phyloP scores from a whole-genome alignment of 2,113 vertebrate genomes.

The Naja naja region DNA sequence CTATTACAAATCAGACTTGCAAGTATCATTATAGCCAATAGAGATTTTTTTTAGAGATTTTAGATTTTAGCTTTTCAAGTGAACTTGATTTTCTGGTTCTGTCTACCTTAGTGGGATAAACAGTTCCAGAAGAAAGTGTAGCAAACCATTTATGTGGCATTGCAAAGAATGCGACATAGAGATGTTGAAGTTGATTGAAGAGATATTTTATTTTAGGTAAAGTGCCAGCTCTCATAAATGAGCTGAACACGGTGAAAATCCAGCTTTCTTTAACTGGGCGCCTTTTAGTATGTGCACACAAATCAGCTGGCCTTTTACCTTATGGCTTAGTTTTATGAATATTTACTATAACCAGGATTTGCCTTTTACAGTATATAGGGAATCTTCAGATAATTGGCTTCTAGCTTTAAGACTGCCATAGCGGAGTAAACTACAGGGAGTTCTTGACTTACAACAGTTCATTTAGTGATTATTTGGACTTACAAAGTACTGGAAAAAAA shows the following conservation, averaged over 20 bases:
- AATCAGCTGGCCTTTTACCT: background rate
- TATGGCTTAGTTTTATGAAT: background rate
- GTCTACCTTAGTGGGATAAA: background rate
- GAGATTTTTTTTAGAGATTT: background rate
- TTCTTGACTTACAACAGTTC: background rate
- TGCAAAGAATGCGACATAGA: background rate
- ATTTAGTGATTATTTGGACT: background rate
- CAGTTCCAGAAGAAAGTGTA: background rate
- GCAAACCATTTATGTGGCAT: background rate
- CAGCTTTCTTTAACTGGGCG: background rate
- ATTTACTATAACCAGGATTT: background rate
- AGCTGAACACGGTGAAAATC: background rate
- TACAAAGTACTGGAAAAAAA: background rate
- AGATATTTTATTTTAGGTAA: background rate
- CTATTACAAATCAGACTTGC: background rate
- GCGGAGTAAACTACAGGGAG: background rate
- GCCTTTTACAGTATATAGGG: background rate
- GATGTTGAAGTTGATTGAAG: background rate
- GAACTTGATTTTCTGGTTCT: background rate
- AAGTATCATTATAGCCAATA: background rate
- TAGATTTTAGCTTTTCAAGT: background rate
- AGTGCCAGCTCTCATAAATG: background rate
- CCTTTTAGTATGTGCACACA: background rate
- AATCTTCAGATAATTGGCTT: background rate
- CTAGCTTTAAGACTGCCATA: background rate